Percentiles rank a stretch among this genome's conserved stretches.
Evolutionary conservation across 2,797 vertebrate genomes (phyloP).

Genomic region (Clamator glandarius): DNA sequence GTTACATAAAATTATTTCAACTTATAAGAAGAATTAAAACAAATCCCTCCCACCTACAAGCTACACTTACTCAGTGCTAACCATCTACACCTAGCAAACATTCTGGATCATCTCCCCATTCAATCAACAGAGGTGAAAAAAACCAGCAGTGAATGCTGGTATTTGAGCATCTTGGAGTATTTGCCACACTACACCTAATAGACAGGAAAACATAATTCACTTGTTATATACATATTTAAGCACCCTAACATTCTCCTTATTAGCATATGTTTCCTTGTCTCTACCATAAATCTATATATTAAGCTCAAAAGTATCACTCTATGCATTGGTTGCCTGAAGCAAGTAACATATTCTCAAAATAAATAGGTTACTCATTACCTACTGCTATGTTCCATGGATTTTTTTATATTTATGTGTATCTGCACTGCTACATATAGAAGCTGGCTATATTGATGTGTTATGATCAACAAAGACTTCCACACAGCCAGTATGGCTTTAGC

Average conservation of each 20-base stretch:
- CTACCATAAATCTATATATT: not conserved
- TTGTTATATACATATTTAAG: not conserved
- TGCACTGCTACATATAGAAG: not conserved
- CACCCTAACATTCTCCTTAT: not conserved
- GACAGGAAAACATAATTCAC: not conserved
- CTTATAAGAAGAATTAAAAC: not conserved
- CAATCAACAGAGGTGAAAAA: not conserved
- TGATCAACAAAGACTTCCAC: slow-evolving; percentile 43
- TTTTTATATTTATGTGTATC: not conserved
- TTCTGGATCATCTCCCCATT: not conserved
- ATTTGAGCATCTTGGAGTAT: not conserved
- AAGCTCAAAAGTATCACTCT: not conserved
- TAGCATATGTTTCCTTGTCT: not conserved
- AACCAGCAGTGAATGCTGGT: not conserved
- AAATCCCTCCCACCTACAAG: not conserved
- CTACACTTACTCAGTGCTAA: not conserved
- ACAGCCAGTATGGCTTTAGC: slow-evolving; percentile 51
- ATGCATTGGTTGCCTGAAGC: not conserved
- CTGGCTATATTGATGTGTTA: not conserved
- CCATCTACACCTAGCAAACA: not conserved
- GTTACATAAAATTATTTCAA: not conserved
- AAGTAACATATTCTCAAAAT: not conserved
- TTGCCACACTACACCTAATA: not conserved
- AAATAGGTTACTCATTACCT: not conserved
- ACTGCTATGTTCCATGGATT: not conserved